Evolutionary conservation across 1,140 invertebrate species (phyloP).

Genomic region (Pogonomyrmex barbatus): DNA sequence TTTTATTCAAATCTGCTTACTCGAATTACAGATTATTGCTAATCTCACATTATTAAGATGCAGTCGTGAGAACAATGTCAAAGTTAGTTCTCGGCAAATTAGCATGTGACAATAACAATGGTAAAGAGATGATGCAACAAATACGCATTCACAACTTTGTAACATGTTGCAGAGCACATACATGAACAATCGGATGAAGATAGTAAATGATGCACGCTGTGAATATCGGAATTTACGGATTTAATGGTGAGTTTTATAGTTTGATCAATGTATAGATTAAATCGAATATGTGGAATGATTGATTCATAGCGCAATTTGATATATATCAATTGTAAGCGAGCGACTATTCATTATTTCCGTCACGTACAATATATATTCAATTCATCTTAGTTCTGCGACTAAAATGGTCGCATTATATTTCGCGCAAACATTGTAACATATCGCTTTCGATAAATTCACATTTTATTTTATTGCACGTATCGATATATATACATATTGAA

Average conservation of each 20-base stretch:
- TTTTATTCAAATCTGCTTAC: neutral
- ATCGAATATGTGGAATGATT: slow-evolving; percentile 47
- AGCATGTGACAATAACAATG: slow-evolving; percentile 27
- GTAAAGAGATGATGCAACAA: slow-evolving; percentile 20
- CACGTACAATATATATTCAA: slow-evolving; percentile 19
- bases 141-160: slow-evolving; percentile 16
- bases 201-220: slow-evolving; percentile 49
- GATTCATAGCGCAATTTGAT: slow-evolving; percentile 43
- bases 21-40: neutral
- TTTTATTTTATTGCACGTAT: neutral
- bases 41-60: slow-evolving; percentile 1
- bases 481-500: neutral
- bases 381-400: slow-evolving; percentile 23
- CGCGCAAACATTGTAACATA: neutral
- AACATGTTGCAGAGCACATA: neutral
- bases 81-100: slow-evolving; percentile 26
- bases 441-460: neutral
- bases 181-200: slow-evolving; percentile 35
- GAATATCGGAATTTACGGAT: slow-evolving; percentile 57
- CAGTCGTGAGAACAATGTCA: neutral
- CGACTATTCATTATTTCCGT: slow-evolving; percentile 53
- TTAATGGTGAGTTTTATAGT: slow-evolving; percentile 59
- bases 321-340: slow-evolving; percentile 43
- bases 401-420: slow-evolving; percentile 30
- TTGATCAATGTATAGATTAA: slow-evolving; percentile 57